Percentiles rank a stretch among this genome's conserved stretches.
phyloP scores from a whole-genome alignment of 2,888 invertebrate species.

The Salpingus planirostris region DNA sequence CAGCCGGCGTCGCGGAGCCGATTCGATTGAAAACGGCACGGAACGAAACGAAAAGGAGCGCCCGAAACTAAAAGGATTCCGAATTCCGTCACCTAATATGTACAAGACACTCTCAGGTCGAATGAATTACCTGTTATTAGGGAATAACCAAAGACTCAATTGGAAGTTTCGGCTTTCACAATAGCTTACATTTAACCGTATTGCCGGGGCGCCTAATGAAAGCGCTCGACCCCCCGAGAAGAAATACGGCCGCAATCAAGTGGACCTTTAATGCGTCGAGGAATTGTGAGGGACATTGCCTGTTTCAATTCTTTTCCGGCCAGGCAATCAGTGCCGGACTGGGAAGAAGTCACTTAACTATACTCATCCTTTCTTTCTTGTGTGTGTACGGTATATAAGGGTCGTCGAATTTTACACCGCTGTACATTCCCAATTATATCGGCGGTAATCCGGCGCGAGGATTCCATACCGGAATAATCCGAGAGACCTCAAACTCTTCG shows the following conservation, averaged over 20 bases:
- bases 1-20: too few species aligned
- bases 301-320: slow-evolving; percentile 37
- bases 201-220: slow-evolving; percentile 36
- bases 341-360: slow-evolving; percentile 24
- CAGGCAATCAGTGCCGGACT: slow-evolving; percentile 32
- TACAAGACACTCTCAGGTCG: too few species aligned
- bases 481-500: too few species aligned
- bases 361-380: slow-evolving; percentile 22
- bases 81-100: too few species aligned
- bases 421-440: too few species aligned
- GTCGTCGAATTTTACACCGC: too few species aligned
- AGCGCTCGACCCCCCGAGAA: slow-evolving; percentile 34
- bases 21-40: too few species aligned
- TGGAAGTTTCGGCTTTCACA: slow-evolving; percentile 36
- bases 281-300: slow-evolving; percentile 37
- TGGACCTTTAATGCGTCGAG: slow-evolving; percentile 38
- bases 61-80: too few species aligned
- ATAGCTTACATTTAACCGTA: slow-evolving; percentile 37
- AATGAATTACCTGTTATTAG: slow-evolving; percentile 35
- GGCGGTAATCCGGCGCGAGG: too few species aligned
- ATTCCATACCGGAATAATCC: too few species aligned
- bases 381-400: slow-evolving; percentile 8
- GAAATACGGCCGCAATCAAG: slow-evolving; percentile 41
- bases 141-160: slow-evolving; percentile 33
- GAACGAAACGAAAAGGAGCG: too few species aligned